A percentile compares a stretch with the other conserved stretches of the same genome.
These are phyloP conservation scores for Ellobium chinense DNA, from an alignment of 2,888 invertebrate species.

Conservation along the genomic window DNA sequence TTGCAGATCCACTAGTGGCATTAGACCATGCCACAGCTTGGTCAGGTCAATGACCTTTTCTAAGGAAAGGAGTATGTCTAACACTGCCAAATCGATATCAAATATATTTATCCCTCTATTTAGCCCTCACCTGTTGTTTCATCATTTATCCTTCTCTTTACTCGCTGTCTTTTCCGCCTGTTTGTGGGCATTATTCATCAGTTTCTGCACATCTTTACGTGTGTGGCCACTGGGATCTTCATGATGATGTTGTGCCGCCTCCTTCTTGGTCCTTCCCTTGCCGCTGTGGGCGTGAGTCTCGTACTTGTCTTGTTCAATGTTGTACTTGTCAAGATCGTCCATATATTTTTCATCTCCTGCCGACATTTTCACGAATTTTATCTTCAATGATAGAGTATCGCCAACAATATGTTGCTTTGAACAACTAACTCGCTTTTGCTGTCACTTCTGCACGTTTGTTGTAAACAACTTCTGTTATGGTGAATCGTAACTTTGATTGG, in stretches of 20 bases:
- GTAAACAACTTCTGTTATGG: too few relatives aligned
- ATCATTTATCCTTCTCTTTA: conserved; percentile 3
- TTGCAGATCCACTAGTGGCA: too few relatives aligned
- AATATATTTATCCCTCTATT: too few relatives aligned
- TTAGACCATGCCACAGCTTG: too few relatives aligned
- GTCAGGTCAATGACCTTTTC: too few relatives aligned
- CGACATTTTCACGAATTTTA: conserved; percentile 35
- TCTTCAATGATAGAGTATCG: too few relatives aligned
- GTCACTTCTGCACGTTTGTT: too few relatives aligned
- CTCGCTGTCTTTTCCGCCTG: conserved; percentile 23
- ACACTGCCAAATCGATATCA: too few relatives aligned
- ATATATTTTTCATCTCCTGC: conserved; percentile 51
- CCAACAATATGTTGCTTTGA: too few relatives aligned
- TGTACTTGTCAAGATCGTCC: conserved; percentile 92
- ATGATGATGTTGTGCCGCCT: conserved; percentile 92
- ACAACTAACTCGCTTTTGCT: too few relatives aligned
- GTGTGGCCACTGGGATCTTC: conserved; percentile 95
- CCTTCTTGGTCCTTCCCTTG: conserved; percentile 93
- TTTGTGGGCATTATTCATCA: conserved; percentile 75
- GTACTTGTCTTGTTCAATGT: conserved; percentile 95
- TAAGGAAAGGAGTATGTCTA: too few relatives aligned
- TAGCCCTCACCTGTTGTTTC: too few relatives aligned
- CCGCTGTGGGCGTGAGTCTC: conserved; percentile 92
- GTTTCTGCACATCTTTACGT: conserved; percentile 86
- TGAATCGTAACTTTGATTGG: conserved; percentile 19